phyloP scores from a whole-genome alignment of 1,140 invertebrate species.

The Homarus americanus region DNA sequence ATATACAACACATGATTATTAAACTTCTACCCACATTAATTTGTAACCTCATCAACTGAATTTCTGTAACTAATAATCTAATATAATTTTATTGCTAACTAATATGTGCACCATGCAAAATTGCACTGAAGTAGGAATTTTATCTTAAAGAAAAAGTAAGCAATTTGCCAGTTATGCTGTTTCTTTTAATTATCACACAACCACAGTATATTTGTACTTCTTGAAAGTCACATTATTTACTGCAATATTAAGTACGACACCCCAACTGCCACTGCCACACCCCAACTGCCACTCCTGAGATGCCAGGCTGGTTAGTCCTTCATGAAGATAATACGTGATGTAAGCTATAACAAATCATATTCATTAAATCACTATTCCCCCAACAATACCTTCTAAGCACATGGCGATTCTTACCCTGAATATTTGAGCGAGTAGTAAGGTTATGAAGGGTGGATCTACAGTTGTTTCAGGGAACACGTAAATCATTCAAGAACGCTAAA shows the following conservation, averaged over 20 bases:
- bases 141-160: not conserved
- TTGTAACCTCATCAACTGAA: not conserved
- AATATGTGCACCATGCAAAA: not conserved
- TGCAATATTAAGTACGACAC: conserved; percentile 22
- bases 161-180: not conserved
- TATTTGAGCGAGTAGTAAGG: conserved; percentile 30
- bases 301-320: not conserved
- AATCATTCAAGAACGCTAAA: no score
- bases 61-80: not conserved
- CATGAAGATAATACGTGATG: not conserved
- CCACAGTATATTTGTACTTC: conserved; percentile 29
- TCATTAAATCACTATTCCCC: not conserved
- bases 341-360: not conserved
- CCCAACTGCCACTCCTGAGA: not conserved
- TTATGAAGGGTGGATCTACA: not conserved
- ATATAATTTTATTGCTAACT: not conserved
- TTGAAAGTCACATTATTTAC: conserved; percentile 7
- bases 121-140: not conserved
- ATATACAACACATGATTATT: not conserved
- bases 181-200: not conserved
- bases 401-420: conserved; percentile 39
- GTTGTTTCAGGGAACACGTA: no score
- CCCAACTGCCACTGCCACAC: not conserved
- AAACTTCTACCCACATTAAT: no score
- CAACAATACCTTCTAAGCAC: conserved; percentile 4